These are phyloP conservation scores for Indicator maculatus DNA, from an alignment of 2,113 vertebrate species.

Conservation along the genomic window DNA sequence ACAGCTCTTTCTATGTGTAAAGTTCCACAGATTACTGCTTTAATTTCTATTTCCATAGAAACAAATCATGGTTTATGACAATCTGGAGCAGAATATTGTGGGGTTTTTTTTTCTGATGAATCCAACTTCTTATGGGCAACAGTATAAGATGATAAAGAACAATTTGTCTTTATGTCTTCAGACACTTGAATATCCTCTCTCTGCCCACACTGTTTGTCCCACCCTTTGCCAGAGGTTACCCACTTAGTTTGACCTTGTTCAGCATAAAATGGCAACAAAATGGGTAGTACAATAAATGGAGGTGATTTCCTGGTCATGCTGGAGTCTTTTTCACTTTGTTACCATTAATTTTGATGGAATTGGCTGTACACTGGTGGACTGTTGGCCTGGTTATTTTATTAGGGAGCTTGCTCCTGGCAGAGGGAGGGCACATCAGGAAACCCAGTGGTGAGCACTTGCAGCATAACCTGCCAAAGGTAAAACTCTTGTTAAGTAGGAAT, in stretches of 20 bases:
- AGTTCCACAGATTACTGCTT: background rate
- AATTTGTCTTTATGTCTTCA: background rate
- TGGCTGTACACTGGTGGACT: fast-evolving
- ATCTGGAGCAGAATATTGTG: background rate
- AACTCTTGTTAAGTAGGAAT: background rate
- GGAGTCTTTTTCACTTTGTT: background rate
- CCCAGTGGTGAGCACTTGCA: background rate
- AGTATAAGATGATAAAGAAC: background rate
- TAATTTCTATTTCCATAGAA: background rate
- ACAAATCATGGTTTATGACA: background rate
- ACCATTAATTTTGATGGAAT: background rate
- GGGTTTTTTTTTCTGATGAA: background rate
- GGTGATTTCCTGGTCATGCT: background rate
- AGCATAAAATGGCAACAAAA: background rate
- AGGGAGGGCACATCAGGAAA: background rate
- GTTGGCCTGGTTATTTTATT: background rate
- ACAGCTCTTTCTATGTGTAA: background rate
- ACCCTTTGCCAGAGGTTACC: background rate
- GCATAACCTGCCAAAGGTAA: background rate
- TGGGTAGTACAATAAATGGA: background rate
- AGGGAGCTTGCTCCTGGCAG: background rate
- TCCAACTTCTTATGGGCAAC: background rate
- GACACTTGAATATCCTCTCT: background rate
- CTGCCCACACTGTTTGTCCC: background rate
- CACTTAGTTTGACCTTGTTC: background rate